Conservation (phyloP, 2,797 vertebrate species). For the Phaenicophaeus curvirostris region DNA sequence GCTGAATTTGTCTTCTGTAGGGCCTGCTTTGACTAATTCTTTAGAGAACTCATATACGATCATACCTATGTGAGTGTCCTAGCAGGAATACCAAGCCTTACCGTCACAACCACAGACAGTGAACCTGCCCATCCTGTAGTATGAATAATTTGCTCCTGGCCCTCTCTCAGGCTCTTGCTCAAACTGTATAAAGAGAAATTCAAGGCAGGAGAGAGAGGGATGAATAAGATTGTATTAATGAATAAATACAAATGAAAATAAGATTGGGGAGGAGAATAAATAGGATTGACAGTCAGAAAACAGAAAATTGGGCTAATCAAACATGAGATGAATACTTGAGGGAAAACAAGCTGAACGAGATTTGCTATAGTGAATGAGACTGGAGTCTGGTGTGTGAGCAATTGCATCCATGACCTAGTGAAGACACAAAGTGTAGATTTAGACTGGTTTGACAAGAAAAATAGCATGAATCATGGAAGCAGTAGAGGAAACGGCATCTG, state of each 20-base stretch:
- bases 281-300: background rate
- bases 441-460: background rate
- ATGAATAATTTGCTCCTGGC: background rate
- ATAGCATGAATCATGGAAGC: background rate
- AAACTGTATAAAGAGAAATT: background rate
- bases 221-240: background rate
- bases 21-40: background rate
- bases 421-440: background rate
- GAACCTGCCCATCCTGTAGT: background rate
- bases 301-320: background rate
- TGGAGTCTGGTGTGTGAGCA: background rate
- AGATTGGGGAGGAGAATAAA: background rate
- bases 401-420: background rate
- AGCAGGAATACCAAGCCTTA: background rate
- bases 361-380: background rate
- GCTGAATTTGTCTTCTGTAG: background rate
- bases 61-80: accelerated
- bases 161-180: background rate
- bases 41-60: background rate
- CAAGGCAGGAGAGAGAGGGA: background rate
- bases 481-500: background rate
- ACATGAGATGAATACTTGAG: background rate
- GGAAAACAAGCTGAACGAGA: background rate
- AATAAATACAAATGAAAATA: background rate
- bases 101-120: background rate